Conservation (phyloP, 2,797 vertebrate genomes). For the Columba guinea region DNA sequence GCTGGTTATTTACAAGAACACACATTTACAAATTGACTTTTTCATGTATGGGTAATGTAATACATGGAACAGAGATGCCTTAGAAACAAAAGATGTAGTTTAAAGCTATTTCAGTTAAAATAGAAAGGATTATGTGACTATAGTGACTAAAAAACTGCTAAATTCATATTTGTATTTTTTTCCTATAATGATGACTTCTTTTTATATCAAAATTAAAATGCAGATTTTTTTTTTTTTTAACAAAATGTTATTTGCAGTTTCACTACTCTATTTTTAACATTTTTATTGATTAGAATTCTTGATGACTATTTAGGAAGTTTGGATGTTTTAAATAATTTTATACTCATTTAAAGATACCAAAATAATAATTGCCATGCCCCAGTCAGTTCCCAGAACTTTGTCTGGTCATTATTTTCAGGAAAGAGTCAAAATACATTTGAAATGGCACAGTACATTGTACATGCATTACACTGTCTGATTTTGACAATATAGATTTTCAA, state of each 20-base stretch:
- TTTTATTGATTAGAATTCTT: not conserved
- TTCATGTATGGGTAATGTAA: slow-evolving; percentile 8
- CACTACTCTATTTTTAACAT: not conserved
- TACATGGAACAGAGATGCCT: not conserved
- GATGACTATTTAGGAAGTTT: not conserved
- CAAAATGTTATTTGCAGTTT: not conserved
- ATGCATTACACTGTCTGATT: not conserved
- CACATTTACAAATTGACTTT: slow-evolving; percentile 43
- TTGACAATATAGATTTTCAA: slow-evolving; percentile 9
- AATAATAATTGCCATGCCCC: not conserved
- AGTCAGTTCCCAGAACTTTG: not conserved
- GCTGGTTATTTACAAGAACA: slow-evolving; percentile 45
- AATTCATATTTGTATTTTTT: not conserved
- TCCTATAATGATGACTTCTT: not conserved
- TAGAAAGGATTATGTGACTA: not conserved
- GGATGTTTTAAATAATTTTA: not conserved
- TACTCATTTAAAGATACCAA: not conserved
- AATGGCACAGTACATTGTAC: not conserved
- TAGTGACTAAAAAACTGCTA: not conserved
- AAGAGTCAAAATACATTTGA: not conserved
- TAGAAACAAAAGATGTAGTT: not conserved
- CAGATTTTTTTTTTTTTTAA: not conserved
- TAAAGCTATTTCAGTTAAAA: slow-evolving; percentile 18
- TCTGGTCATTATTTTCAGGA: not conserved
- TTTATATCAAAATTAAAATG: not conserved